Percentiles rank a stretch among this genome's conserved stretches.
These are phyloP conservation scores for Lophura nycthemera DNA, from an alignment of 2,113 vertebrate genomes.

Conservation along the genomic window DNA sequence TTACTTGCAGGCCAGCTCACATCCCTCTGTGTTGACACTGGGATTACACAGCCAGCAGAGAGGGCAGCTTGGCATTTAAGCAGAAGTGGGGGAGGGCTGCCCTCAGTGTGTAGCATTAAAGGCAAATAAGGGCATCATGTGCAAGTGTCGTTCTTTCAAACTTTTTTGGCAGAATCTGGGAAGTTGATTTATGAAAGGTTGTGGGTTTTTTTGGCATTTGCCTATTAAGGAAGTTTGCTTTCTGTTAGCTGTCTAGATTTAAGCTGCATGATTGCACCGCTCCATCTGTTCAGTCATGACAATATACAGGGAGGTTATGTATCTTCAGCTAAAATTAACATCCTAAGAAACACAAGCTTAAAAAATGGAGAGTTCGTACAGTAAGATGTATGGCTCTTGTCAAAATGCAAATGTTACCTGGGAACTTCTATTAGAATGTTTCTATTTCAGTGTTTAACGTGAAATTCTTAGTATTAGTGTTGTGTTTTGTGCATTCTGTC, in stretches of 20 bases:
- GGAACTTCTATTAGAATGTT: neutral
- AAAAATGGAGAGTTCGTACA: neutral
- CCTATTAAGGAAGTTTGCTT: constrained; percentile 2
- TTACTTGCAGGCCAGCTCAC: neutral
- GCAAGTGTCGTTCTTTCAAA: neutral
- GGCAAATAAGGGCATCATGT: constrained; percentile 19
- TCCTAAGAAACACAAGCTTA: neutral
- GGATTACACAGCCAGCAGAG: neutral
- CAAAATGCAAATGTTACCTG: neutral
- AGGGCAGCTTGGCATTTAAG: neutral
- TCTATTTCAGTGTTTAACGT: neutral
- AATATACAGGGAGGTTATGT: constrained; percentile 18
- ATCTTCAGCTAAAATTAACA: constrained; percentile 34
- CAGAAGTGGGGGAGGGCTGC: neutral
- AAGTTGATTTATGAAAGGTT: neutral
- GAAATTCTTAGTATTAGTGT: neutral
- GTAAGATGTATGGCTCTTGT: neutral
- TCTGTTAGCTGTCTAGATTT: neutral
- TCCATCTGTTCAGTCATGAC: constrained; percentile 44
- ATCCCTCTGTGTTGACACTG: constrained; percentile 37
- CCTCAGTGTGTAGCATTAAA: constrained; percentile 1
- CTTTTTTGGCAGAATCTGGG: neutral
- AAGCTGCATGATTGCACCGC: neutral
- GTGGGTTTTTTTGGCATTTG: neutral
- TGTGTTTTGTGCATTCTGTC: neutral